Conservation (phyloP, 2,797 vertebrate genomes). For the Steatocranus sp. region DNA sequence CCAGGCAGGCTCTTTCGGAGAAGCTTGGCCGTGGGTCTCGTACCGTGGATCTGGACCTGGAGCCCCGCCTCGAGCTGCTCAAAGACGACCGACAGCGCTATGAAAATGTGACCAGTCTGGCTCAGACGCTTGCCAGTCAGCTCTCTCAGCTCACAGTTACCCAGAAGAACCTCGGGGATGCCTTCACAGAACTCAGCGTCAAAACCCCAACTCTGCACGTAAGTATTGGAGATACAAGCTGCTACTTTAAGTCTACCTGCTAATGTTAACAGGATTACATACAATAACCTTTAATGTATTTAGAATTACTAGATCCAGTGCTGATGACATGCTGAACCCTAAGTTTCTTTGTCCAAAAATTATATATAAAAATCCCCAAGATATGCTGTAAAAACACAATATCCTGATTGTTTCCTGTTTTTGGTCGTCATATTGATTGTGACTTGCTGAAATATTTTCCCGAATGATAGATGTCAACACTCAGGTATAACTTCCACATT, state of each 20-base stretch:
- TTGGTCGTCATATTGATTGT: background rate
- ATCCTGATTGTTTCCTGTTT: background rate
- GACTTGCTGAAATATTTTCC: background rate
- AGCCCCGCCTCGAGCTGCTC: constrained; percentile 87
- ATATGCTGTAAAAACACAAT: background rate
- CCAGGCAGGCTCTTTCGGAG: constrained; percentile 88
- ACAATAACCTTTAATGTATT: background rate
- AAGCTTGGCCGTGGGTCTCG: constrained; percentile 88
- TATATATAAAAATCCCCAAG: background rate
- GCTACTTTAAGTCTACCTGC: background rate
- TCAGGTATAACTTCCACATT: background rate
- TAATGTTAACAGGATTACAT: background rate
- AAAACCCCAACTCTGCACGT: constrained; percentile 86
- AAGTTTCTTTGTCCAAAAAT: background rate
- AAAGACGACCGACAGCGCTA: constrained; percentile 89
- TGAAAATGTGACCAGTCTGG: constrained; percentile 81
- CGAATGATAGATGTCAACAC: accelerated
- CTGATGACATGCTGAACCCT: background rate
- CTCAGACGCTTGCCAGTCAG: constrained; percentile 84
- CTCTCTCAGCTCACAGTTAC: constrained; percentile 86
- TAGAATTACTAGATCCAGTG: background rate
- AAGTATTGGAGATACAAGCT: constrained; percentile 33
- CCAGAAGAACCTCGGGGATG: constrained; percentile 86
- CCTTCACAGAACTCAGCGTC: constrained; percentile 86
- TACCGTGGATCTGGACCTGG: constrained; percentile 89